Evolutionary conservation across 2,888 invertebrate genomes (phyloP), one percentile per base, ranked within the genome.

Genomic region (Penaeus monodon): DNA sequence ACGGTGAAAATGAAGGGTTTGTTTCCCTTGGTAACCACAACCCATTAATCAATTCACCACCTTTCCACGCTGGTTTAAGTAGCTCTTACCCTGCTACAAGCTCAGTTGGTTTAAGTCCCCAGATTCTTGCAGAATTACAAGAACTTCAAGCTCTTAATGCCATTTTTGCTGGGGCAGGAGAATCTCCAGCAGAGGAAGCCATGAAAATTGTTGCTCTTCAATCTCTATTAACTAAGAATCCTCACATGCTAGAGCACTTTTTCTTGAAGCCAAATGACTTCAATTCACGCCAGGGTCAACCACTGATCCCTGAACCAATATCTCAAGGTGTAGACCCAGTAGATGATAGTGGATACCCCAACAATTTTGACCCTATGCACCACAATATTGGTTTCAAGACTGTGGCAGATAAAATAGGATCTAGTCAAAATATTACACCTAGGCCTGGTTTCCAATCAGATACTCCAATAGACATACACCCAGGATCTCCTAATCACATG

Each of bases 1-100:
- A 70, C 17, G 8, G 12, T n/a, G 49, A 57, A 14, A 49, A 57
- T 44, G 78, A 66, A 20, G 68, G 57, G 8, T 84, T 84, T 20
- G 57, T 79, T 27, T 38, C 84, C 20, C 33, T 79, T 12, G 27
- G 79, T 22, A 84, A n/a, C 57, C 57, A 78, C 29, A 78, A 79
- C 14, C 79, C 84, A 29, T 17, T 84, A n/a, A 33, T 76, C 24
- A n/a, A 10, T 29, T 49, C 29, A 12, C 49, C 17, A 57, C 14
- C 57, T 1, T 14, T 4, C 27, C 7, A 14, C 1, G 7, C 27
- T 24, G 57, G 20, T 27, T 12, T 27, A 3, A 57, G n/a, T 57
- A n/a, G 6, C 81, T 22, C 22, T 27, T 7, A 44, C 49, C 24
- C 27, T 10, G 22, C 66, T 10, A 44, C 3, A 14, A 33, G 8